Percentiles rank a stretch among this genome's conserved stretches.
phyloP scores from a whole-genome alignment of 2,888 invertebrate species.

The Phlogophora meticulosa region DNA sequence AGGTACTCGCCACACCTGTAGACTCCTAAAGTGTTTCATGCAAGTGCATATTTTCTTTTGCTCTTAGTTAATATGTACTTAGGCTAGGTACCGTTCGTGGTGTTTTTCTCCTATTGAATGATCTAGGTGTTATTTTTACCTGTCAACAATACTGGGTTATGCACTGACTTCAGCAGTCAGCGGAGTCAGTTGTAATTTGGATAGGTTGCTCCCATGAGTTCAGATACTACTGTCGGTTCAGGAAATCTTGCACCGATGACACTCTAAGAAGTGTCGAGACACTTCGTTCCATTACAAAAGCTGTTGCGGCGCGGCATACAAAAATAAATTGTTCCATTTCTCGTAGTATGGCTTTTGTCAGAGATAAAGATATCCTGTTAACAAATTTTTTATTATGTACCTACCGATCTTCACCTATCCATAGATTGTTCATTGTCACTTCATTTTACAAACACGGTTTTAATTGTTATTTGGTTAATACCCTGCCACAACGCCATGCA shows the following conservation, averaged over 20 bases:
- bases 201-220: not conserved
- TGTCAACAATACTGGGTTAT: conserved; percentile 44
- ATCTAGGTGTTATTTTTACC: not conserved
- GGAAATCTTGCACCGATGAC: conserved; percentile 1
- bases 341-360: conserved; percentile 11
- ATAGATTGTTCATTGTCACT: not conserved
- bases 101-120: not conserved
- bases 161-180: conserved; percentile 15
- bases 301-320: not conserved
- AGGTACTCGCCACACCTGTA: conserved; percentile 7
- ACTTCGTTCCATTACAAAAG: not conserved
- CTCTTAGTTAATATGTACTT: not conserved
- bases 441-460: not conserved
- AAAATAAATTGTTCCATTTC: not conserved
- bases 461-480: not conserved
- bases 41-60: not conserved
- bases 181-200: not conserved
- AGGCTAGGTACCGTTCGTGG: conserved; percentile 11
- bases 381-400: conserved; percentile 23
- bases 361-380: conserved; percentile 15
- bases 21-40: not conserved
- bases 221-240: conserved; percentile 6
- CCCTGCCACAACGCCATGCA: not conserved
- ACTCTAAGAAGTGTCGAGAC: not conserved
- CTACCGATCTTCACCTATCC: conserved; percentile 21